Evolutionary conservation across 2,113 vertebrate genomes (phyloP).

Genomic region (Micronycteris hirsuta): DNA sequence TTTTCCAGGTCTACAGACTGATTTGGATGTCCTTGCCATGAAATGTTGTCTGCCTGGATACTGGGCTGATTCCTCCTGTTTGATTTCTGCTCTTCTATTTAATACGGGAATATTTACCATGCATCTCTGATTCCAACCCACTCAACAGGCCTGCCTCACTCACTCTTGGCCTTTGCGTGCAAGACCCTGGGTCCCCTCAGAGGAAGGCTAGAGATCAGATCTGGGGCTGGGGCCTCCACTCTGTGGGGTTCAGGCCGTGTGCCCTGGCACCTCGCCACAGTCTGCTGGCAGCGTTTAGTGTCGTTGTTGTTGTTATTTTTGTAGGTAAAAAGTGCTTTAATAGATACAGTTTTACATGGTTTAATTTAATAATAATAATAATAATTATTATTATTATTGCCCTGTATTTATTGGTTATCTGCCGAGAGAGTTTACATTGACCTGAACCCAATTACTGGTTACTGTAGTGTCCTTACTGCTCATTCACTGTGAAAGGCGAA

Average conservation of each 20-base stretch:
- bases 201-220: not conserved
- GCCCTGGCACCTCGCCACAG: conserved; percentile 38
- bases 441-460: conserved; percentile 86
- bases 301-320: no score
- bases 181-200: conserved; percentile 61
- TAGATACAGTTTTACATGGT: no score
- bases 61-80: fast-evolving
- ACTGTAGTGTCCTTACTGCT: conserved; percentile 86
- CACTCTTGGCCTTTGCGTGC: not conserved
- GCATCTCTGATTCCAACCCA: conserved; percentile 50
- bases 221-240: no score
- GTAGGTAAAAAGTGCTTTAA: no score
- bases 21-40: not conserved
- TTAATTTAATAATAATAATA: no score
- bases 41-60: not conserved
- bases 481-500: conserved; percentile 75
- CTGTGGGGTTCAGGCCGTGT: not conserved
- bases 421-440: conserved; percentile 86
- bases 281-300: conserved; percentile 69
- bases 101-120: conserved; percentile 25
- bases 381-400: not conserved
- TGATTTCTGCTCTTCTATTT: not conserved
- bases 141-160: conserved; percentile 25
- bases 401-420: conserved; percentile 77
- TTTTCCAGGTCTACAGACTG: not conserved